These are phyloP conservation scores for Holotrichia oblita DNA, from an alignment of 1,140 invertebrate species.

Conservation along the genomic window DNA sequence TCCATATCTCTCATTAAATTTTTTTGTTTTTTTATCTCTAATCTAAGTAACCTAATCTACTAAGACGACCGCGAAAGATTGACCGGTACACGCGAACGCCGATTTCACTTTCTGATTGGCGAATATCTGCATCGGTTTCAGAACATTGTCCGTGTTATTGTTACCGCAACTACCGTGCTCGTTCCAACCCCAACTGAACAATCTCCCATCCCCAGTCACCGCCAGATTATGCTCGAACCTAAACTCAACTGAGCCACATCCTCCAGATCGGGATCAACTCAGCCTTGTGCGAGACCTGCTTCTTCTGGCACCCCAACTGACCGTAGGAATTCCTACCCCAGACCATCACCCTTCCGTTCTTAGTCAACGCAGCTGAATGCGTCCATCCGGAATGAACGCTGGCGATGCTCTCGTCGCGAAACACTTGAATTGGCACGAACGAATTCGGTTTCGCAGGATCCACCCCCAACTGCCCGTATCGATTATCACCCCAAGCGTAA, in stretches of 20 bases:
- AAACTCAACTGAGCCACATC: slow-evolving; percentile 68
- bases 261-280: slow-evolving; percentile 57
- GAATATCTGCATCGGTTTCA: slow-evolving; percentile 59
- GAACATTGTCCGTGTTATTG: slow-evolving; percentile 70
- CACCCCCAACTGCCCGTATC: slow-evolving; percentile 73
- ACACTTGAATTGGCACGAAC: slow-evolving; percentile 64
- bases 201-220: slow-evolving; percentile 66
- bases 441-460: slow-evolving; percentile 63
- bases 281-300: slow-evolving; percentile 52
- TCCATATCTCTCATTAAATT: too few relatives aligned
- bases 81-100: slow-evolving; percentile 66
- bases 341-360: slow-evolving; percentile 68
- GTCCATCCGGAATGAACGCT: slow-evolving; percentile 77
- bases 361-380: slow-evolving; percentile 71
- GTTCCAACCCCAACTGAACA: slow-evolving; percentile 91
- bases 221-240: slow-evolving; percentile 82
- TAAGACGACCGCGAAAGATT: slow-evolving; percentile 65
- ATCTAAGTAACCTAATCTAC: too few relatives aligned
- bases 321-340: slow-evolving; percentile 88
- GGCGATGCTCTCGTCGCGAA: slow-evolving; percentile 59
- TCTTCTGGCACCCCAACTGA: slow-evolving; percentile 67
- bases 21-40: too few relatives aligned
- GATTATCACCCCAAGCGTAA: slow-evolving; percentile 79
- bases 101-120: slow-evolving; percentile 56
- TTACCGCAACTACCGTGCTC: slow-evolving; percentile 89